Conservation (phyloP, 2,113 vertebrate species). For the Irena cyanogastra region DNA sequence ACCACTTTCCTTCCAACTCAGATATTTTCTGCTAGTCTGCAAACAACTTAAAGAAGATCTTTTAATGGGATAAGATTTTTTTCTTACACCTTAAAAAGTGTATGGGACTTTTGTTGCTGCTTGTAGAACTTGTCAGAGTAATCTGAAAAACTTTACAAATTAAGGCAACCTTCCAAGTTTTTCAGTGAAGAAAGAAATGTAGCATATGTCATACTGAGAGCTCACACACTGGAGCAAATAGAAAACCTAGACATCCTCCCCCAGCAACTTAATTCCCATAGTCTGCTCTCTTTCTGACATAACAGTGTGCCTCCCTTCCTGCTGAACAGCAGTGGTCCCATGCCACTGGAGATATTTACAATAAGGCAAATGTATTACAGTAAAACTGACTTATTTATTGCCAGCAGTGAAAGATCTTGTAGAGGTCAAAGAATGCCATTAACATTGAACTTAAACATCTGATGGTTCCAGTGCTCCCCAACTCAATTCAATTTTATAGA, state of each 20-base stretch:
- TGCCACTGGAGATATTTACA: not conserved
- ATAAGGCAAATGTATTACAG: not conserved
- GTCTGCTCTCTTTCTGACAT: not conserved
- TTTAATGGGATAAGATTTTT: not conserved
- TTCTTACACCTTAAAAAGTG: not conserved
- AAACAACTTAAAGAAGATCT: not conserved
- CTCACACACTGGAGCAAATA: not conserved
- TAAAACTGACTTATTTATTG: conserved; percentile 7
- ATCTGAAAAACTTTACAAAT: not conserved
- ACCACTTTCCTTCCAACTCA: not conserved
- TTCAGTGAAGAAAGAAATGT: not conserved
- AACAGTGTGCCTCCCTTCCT: not conserved
- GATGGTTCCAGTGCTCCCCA: not conserved
- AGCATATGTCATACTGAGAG: not conserved
- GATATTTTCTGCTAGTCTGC: not conserved
- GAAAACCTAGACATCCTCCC: not conserved
- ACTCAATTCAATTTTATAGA: not conserved
- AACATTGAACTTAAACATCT: not conserved
- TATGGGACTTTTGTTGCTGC: not conserved
- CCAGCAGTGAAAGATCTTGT: not conserved
- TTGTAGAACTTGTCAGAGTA: not conserved
- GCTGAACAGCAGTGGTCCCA: not conserved
- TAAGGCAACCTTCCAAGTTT: not conserved
- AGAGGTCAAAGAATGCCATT: not conserved
- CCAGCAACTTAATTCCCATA: not conserved